A percentile compares a stretch with the other conserved stretches of the same genome.
Evolutionary conservation across 2,797 vertebrate genomes (phyloP).

Genomic region (Jordanella pulchra): DNA sequence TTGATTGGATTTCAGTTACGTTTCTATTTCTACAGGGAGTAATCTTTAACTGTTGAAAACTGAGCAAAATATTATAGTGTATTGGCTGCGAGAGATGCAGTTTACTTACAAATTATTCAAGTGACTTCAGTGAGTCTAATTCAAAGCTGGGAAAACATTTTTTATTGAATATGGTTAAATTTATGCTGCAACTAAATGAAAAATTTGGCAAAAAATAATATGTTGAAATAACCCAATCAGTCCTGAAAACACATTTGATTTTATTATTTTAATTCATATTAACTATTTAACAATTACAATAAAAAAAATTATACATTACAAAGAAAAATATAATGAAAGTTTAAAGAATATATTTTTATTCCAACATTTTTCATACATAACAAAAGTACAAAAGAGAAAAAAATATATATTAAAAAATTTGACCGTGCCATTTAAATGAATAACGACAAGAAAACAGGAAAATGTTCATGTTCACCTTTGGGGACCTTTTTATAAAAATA

Average conservation of each 20-base stretch:
- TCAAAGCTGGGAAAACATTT: not conserved
- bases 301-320: no score
- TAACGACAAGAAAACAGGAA: not conserved
- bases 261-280: not conserved
- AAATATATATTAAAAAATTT: no score
- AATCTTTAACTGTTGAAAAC: not conserved
- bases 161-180: not conserved
- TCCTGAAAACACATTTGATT: not conserved
- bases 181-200: not conserved
- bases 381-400: not conserved
- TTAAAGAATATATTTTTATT: not conserved
- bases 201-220: not conserved
- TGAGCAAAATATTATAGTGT: not conserved
- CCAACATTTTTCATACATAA: not conserved
- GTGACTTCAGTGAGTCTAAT: not conserved
- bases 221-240: not conserved
- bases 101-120: conserved; percentile 16
- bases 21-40: conserved; percentile 1
- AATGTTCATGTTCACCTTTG: not conserved
- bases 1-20: not conserved
- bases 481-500: not conserved
- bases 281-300: conserved; percentile 1
- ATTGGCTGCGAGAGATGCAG: not conserved
- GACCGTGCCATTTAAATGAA: not conserved
- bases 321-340: no score